Base-by-base conservation (phyloP, 2,888 invertebrate species). In the Agrotis ipsilon region DNA sequence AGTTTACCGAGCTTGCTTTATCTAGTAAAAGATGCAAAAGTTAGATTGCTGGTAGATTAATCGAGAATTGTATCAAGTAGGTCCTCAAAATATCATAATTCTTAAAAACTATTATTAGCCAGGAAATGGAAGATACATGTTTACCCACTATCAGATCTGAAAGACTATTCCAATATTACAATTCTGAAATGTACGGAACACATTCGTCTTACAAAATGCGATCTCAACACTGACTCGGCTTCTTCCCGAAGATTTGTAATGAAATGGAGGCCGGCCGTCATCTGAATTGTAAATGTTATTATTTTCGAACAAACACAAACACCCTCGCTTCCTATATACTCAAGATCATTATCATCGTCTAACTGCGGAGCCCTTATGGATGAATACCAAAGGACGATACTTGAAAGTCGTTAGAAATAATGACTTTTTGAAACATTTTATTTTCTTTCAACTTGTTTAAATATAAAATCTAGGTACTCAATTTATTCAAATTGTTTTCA, bases 251-350 rank as follows among this genome's bases (percentile, higher is more conserved):
- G 83, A 86, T 80, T 79, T 84, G 83, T 87, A 90, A 90, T 88
- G 87, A 88, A 91, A 89, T 87, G 86, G 87, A 84, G 78, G 82
- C 82, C 84, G 81, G 73, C 78, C 85, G 75, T 77, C 77, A 90
- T 90, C 86, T 90, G 90, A 91, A 90, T 91, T 91, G 90, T 87
- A 90, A 87, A 91, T 90, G 89, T 89, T 89, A 88, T 90, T 89
- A 88, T 89, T 87, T 86, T 86, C 82, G 82, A 81, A 83, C 82
- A 81, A 81, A 62, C 72, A 16, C 39, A 52, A 66, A 52, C 19
- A 52, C 45, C 16, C n/a, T 19, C n/a, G 24, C 49, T 21, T 21
- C 48, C 13, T 11, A 19, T 48, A 18, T 65, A 48, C 24, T 49
- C 21, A 61, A 46, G 59, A 43, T 67, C 66, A 64, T 63, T 55